Conservation (phyloP, 2,797 vertebrate genomes). For the Stomatorhinus walkeri region DNA sequence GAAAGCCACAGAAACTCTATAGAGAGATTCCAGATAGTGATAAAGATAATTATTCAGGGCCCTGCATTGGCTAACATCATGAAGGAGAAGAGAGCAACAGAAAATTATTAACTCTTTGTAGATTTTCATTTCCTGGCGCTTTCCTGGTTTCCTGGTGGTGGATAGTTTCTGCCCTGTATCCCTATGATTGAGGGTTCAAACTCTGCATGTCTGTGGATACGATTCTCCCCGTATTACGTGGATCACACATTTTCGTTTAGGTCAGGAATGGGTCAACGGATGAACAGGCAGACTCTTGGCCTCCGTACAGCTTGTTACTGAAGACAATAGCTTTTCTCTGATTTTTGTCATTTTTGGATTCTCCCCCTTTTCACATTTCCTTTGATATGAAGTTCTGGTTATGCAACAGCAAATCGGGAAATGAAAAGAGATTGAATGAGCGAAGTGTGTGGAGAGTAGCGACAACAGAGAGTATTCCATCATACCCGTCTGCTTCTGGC, state of each 20-base stretch:
- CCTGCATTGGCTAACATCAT: background rate
- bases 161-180: constrained; percentile 17
- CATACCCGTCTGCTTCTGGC: background rate
- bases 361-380: constrained; percentile 43
- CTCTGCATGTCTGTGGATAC: background rate
- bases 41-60: background rate
- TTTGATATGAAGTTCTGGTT: constrained; percentile 19
- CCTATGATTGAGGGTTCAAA: constrained; percentile 29
- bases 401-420: background rate
- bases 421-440: constrained; percentile 13
- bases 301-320: background rate
- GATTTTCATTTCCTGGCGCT: background rate
- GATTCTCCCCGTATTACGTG: background rate
- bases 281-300: background rate
- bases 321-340: background rate
- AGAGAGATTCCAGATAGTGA: background rate
- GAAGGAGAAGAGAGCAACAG: background rate
- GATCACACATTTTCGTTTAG: background rate
- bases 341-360: constrained; percentile 52
- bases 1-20: background rate
- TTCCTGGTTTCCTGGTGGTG: constrained; percentile 9
- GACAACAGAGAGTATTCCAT: background rate
- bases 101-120: background rate
- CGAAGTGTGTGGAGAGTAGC: background rate
- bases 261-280: background rate